phyloP scores from a whole-genome alignment of 2,113 vertebrate species.

The Heterotis niloticus region DNA sequence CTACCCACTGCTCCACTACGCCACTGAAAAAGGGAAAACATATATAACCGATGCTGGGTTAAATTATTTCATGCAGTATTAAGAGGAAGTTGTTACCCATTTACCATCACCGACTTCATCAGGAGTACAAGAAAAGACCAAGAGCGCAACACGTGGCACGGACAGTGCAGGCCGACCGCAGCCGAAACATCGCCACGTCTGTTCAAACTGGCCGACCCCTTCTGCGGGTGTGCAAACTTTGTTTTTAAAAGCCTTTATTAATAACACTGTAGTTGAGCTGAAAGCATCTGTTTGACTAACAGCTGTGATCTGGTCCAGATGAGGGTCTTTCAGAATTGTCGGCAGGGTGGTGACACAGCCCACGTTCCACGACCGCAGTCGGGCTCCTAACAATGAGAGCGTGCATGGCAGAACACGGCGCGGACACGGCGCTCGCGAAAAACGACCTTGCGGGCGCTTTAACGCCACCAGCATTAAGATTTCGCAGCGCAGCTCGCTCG shows the following conservation, averaged over 20 bases:
- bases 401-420: neutral
- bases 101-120: too few relatives aligned
- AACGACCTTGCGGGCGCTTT: conserved; percentile 11
- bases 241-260: neutral
- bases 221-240: neutral
- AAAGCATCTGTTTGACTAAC: conserved; percentile 15
- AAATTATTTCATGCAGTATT: too few relatives aligned
- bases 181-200: neutral
- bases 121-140: too few relatives aligned
- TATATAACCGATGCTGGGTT: too few relatives aligned
- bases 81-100: too few relatives aligned
- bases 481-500: conserved; percentile 8
- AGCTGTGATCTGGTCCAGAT: neutral
- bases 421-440: conserved; percentile 22
- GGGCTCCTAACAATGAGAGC: neutral
- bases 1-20: too few relatives aligned
- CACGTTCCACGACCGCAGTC: neutral
- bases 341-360: neutral
- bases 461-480: conserved; percentile 1
- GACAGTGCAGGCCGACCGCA: neutral
- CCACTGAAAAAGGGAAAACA: too few relatives aligned
- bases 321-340: conserved; percentile 15
- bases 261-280: neutral
- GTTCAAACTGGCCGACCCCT: neutral
- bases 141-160: neutral